A percentile compares a stretch with the other conserved stretches of the same genome.
Conservation (phyloP, 2,888 invertebrate species). For the Cheilosia vulpina region DNA sequence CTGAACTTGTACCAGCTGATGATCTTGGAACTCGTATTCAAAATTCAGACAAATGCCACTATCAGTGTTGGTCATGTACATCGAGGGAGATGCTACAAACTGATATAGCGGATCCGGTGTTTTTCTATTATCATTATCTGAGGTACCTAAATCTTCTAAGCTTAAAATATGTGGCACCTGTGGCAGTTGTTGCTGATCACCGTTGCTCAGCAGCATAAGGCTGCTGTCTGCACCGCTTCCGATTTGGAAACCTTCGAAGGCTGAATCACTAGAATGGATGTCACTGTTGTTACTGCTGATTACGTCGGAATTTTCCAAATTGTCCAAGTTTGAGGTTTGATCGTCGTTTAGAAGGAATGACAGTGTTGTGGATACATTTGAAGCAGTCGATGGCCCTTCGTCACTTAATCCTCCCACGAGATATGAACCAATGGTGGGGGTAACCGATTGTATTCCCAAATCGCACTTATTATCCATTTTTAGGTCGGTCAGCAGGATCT, state of each 20-base stretch:
- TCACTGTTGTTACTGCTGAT: slow-evolving; percentile 69
- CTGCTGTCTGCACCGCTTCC: slow-evolving; percentile 35
- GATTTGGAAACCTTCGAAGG: slow-evolving; percentile 62
- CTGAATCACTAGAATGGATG: slow-evolving; percentile 66
- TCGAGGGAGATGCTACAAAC: slow-evolving; percentile 60
- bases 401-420: slow-evolving; percentile 68
- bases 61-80: slow-evolving; percentile 71
- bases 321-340: slow-evolving; percentile 58
- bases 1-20: slow-evolving; percentile 82
- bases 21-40: slow-evolving; percentile 82
- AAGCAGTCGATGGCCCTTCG: slow-evolving; percentile 29
- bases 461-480: slow-evolving; percentile 64
- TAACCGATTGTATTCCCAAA: slow-evolving; percentile 46
- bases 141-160: slow-evolving; percentile 67
- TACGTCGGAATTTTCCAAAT: slow-evolving; percentile 66
- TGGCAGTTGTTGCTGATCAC: slow-evolving; percentile 67
- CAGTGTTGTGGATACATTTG: slow-evolving; percentile 23
- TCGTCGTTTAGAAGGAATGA: slow-evolving; percentile 63
- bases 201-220: slow-evolving; percentile 35
- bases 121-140: slow-evolving; percentile 47
- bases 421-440: slow-evolving; percentile 56
- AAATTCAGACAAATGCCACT: slow-evolving; percentile 81
- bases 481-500: slow-evolving; percentile 21
- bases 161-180: slow-evolving; percentile 74
- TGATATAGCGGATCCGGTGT: slow-evolving; percentile 60